Conservation (phyloP, 2,113 vertebrate genomes). For the Chunga burmeisteri region DNA sequence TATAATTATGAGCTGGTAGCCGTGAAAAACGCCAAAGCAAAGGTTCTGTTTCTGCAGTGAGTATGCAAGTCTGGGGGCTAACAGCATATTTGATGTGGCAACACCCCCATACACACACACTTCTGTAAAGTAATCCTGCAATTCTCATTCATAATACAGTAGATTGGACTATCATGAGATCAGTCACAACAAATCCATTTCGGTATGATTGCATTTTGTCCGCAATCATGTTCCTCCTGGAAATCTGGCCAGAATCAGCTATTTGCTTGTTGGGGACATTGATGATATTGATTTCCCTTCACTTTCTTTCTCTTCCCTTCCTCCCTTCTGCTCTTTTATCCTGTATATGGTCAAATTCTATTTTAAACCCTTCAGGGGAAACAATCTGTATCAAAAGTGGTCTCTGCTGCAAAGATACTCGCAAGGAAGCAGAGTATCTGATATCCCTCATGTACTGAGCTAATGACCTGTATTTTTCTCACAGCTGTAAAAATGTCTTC, state of each 20-base stretch:
- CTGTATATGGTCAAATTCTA: background rate
- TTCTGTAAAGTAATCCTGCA: conserved; percentile 42
- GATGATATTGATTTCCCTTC: background rate
- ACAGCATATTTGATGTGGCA: background rate
- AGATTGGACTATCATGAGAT: conserved; percentile 30
- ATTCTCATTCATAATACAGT: conserved; percentile 7
- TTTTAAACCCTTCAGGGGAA: background rate
- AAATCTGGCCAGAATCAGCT: conserved; percentile 50
- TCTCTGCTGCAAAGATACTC: background rate
- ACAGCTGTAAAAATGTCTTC: background rate
- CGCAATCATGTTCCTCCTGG: conserved; percentile 3
- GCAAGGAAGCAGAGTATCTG: background rate
- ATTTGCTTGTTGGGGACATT: conserved; percentile 20
- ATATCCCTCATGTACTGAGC: background rate
- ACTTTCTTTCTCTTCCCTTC: background rate
- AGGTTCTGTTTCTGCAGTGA: background rate
- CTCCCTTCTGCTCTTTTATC: background rate
- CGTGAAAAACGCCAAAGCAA: background rate
- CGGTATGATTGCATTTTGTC: conserved; percentile 47
- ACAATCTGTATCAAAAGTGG: background rate
- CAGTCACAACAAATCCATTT: conserved; percentile 44
- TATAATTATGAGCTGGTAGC: background rate
- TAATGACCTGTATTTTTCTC: conserved; percentile 27
- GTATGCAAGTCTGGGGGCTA: background rate
- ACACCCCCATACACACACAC: accelerated